Evolutionary conservation across 2,888 invertebrate genomes (phyloP).

Genomic region (Campopleginae sp.): DNA sequence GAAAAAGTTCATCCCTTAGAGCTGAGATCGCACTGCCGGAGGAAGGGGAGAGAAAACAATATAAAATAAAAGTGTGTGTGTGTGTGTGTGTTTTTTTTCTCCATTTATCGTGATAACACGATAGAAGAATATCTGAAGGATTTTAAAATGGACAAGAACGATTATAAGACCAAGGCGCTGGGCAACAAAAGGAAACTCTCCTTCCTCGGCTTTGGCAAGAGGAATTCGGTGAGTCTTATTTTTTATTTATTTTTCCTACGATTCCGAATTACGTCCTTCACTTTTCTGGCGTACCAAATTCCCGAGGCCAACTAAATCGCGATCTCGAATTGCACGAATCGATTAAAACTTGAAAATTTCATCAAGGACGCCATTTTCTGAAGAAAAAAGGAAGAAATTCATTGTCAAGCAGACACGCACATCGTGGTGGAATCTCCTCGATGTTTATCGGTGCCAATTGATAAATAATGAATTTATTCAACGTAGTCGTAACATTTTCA

Average conservation of each 20-base stretch:
- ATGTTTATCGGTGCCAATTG: not conserved
- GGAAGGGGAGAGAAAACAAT: conserved; percentile 43
- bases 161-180: conserved; percentile 70
- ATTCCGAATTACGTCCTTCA: not conserved
- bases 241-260: not conserved
- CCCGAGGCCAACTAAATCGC: not conserved
- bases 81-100: conserved; percentile 18
- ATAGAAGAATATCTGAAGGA: conserved; percentile 22
- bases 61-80: conserved; percentile 1
- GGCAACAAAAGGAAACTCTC: conserved; percentile 89
- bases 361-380: no score
- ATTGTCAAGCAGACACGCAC: not conserved
- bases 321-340: not conserved
- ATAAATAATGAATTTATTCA: conserved; percentile 3
- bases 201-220: conserved; percentile 89
- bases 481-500: not conserved
- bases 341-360: no score
- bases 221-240: conserved; percentile 84
- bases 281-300: not conserved
- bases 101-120: conserved; percentile 9
- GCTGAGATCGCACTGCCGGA: conserved; percentile 63
- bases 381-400: no score
- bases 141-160: conserved; percentile 75
- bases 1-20: conserved; percentile 82
- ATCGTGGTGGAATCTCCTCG: not conserved